These are phyloP conservation scores for Oceanodroma tethys DNA, from an alignment of 2,113 vertebrate genomes.

Conservation along the genomic window DNA sequence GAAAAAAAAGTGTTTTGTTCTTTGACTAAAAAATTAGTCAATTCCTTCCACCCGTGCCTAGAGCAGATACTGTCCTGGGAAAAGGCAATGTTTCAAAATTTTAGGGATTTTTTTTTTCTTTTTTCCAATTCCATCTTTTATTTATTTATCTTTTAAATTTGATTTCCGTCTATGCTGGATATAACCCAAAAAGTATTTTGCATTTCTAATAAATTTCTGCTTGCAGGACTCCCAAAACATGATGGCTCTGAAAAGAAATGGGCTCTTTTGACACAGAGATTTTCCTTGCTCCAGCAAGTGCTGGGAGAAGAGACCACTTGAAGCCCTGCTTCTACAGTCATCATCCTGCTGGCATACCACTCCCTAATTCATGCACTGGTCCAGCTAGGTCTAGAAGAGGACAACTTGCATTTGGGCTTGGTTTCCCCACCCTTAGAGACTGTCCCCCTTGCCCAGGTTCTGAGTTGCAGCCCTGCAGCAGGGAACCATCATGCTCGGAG, in stretches of 20 bases:
- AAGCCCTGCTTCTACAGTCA: not conserved
- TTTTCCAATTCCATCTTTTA: not conserved
- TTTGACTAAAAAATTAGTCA: slow-evolving; percentile 3
- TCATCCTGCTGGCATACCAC: not conserved
- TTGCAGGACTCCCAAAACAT: not conserved
- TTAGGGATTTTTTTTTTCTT: not conserved
- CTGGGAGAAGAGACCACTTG: not conserved
- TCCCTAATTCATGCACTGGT: not conserved
- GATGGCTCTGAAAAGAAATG: not conserved
- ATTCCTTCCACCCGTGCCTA: not conserved
- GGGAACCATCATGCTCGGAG: not conserved
- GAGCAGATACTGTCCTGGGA: not conserved
- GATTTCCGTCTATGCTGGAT: not conserved
- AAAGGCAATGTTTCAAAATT: not conserved
- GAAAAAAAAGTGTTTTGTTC: not conserved
- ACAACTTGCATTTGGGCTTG: not conserved
- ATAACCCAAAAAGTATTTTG: not conserved
- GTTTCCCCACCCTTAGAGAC: not conserved
- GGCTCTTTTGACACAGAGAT: not conserved
- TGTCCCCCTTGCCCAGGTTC: not conserved
- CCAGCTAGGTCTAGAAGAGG: not conserved
- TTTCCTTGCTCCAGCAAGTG: not conserved
- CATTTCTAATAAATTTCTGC: not conserved
- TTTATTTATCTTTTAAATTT: not conserved
- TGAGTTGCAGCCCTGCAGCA: not conserved